Percentiles rank a stretch among this genome's conserved stretches.
Conservation (phyloP, 2,797 vertebrate species). For the Ctenopoma multispine region DNA sequence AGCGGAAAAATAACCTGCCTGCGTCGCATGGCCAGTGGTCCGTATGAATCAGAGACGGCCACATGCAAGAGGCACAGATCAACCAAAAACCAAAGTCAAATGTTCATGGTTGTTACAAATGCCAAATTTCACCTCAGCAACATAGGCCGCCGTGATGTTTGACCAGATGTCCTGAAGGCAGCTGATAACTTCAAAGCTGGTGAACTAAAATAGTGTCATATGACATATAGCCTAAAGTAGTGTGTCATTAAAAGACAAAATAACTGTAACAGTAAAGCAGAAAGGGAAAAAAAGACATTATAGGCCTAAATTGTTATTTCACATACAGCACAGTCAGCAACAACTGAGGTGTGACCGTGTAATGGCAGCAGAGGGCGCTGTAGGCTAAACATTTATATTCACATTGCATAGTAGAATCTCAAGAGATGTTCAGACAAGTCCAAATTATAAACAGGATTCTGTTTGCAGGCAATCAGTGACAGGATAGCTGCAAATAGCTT, state of each 20-base stretch:
- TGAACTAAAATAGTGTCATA: no score
- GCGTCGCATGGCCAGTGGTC: not conserved
- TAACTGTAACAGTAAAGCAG: no score
- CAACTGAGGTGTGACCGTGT: not conserved
- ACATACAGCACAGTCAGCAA: not conserved
- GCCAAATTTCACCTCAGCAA: not conserved
- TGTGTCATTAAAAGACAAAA: no score
- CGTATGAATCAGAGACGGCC: not conserved
- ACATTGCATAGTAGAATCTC: not conserved
- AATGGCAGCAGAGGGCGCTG: slow-evolving; percentile 65
- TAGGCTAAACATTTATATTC: not conserved
- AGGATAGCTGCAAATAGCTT: slow-evolving; percentile 1
- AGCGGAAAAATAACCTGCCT: no score
- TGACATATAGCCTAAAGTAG: no score
- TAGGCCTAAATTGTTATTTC: no score
- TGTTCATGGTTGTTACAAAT: no score
- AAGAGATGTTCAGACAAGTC: slow-evolving; percentile 16
- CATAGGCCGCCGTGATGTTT: slow-evolving; percentile 19
- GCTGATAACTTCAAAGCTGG: no score
- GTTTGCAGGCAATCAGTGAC: slow-evolving; percentile 5
- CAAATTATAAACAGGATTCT: slow-evolving; percentile 6
- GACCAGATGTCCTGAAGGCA: slow-evolving; percentile 10
- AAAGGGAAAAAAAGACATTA: no score
- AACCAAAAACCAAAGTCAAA: not conserved
- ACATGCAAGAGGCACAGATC: no score